Percentiles rank a stretch among this genome's conserved stretches.
phyloP scores from a whole-genome alignment of 2,888 invertebrate species.

The Venustoraphidia nigricollis region DNA sequence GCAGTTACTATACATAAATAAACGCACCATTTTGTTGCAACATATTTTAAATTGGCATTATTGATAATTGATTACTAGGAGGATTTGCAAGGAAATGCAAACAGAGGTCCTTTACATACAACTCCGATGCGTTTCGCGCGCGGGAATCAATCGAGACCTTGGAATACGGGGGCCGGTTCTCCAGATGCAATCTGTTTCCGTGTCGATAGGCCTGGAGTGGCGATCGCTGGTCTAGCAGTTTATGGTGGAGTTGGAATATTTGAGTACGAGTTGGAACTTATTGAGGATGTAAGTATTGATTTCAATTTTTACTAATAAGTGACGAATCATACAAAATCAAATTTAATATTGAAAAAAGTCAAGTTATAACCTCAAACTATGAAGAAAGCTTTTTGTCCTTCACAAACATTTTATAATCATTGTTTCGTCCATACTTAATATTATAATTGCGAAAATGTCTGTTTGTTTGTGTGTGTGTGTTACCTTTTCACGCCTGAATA shows the following conservation, averaged over 20 bases:
- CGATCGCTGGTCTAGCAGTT: constrained; percentile 77
- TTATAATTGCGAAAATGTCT: too few relatives aligned
- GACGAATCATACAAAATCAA: too few relatives aligned
- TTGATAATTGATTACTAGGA: constrained; percentile 25
- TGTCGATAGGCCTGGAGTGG: constrained; percentile 79
- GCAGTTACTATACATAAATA: too few relatives aligned
- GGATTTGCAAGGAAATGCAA: constrained; percentile 54
- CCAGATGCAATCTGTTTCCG: constrained; percentile 93
- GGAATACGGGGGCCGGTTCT: constrained; percentile 95
- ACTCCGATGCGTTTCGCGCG: constrained; percentile 85
- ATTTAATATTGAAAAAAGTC: too few relatives aligned
- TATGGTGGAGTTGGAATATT: constrained; percentile 82
- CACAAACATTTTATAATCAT: too few relatives aligned
- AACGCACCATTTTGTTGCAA: not conserved
- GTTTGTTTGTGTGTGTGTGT: too few relatives aligned
- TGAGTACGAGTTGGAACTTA: constrained; percentile 79
- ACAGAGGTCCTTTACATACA: constrained; percentile 57
- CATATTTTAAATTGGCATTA: constrained; percentile 1
- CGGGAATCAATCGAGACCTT: constrained; percentile 75
- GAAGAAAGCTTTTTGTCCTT: too few relatives aligned
- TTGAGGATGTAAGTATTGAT: constrained; percentile 50
- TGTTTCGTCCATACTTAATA: too few relatives aligned
- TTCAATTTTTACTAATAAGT: too few relatives aligned
- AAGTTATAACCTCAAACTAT: too few relatives aligned
- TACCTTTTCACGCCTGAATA: too few relatives aligned